A percentile compares a stretch with the other conserved stretches of the same genome.
phyloP scores from a whole-genome alignment of 2,797 vertebrate species.

The Fratercula arctica region DNA sequence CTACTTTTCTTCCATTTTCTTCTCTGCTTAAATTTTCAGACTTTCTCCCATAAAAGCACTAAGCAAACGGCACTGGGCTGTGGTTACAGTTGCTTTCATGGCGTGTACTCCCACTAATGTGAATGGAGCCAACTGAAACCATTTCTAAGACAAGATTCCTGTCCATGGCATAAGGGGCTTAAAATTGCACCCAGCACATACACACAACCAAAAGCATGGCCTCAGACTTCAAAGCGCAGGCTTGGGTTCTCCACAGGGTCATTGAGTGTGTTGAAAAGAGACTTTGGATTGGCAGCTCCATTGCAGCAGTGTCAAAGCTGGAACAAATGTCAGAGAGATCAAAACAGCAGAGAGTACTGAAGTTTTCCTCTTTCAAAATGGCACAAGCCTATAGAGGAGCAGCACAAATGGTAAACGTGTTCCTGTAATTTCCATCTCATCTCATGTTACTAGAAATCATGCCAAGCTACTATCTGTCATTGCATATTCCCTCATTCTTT shows the following conservation, averaged over 20 bases:
- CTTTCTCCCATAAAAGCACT: not conserved
- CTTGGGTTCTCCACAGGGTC: not conserved
- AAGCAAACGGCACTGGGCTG: not conserved
- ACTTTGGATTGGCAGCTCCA: not conserved
- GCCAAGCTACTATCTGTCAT: not conserved
- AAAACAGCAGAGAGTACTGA: not conserved
- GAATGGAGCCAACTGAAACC: not conserved
- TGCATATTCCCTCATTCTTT: not conserved
- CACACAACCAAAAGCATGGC: not conserved
- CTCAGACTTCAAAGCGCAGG: not conserved
- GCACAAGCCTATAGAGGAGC: not conserved
- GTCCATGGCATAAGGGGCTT: not conserved
- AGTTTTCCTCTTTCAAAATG: not conserved
- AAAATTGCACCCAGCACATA: not conserved
- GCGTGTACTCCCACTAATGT: not conserved
- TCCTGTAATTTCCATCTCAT: not conserved
- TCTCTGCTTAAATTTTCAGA: not conserved
- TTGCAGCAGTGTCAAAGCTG: not conserved
- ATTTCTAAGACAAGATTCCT: not conserved
- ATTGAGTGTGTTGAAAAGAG: not conserved
- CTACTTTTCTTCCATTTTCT: not conserved
- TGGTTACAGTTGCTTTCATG: not conserved
- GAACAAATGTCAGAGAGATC: not conserved
- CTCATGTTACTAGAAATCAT: not conserved
- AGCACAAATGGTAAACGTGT: not conserved